Evolutionary conservation across 2,797 vertebrate genomes (phyloP).

Genomic region (Acanthurus tractus): DNA sequence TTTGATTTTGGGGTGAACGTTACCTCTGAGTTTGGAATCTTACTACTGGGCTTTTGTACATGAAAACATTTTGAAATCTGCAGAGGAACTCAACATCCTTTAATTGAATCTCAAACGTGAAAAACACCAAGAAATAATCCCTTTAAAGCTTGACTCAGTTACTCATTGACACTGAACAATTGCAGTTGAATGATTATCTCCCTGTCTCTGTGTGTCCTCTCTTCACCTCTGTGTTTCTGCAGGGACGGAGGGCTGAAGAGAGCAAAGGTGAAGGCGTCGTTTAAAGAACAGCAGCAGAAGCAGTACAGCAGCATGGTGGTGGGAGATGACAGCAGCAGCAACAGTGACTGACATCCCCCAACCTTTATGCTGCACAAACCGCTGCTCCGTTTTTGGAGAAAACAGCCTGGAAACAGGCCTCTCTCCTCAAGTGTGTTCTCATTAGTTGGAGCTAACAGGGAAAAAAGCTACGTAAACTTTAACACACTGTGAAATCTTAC

Average conservation of each 20-base stretch:
- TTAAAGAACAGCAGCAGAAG: conserved; percentile 95
- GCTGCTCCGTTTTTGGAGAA: conserved; percentile 4
- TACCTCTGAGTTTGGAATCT: not conserved
- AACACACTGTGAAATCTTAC: conserved; percentile 38
- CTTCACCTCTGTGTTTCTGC: conserved; percentile 16
- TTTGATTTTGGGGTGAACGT: no score
- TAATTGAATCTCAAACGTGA: conserved; percentile 3
- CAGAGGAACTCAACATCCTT: not conserved
- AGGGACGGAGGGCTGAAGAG: conserved; percentile 98
- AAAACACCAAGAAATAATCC: not conserved
- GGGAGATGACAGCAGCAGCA: conserved; percentile 83
- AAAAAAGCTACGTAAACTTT: conserved; percentile 17
- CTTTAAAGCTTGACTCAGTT: not conserved
- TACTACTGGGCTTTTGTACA: not conserved
- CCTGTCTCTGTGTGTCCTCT: conserved; percentile 9
- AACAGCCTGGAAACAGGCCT: conserved; percentile 20
- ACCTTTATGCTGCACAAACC: not conserved
- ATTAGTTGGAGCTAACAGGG: conserved; percentile 1
- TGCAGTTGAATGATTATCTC: not conserved
- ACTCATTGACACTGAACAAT: not conserved
- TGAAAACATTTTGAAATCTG: not conserved
- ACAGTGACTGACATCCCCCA: conserved; percentile 69
- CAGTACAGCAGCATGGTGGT: conserved; percentile 96
- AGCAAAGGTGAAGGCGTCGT: conserved; percentile 93
- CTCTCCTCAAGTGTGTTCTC: conserved; percentile 1